Percentiles rank a stretch among this genome's conserved stretches.
Conservation (phyloP, 2,113 vertebrate species). For the Oxyura jamaicensis region DNA sequence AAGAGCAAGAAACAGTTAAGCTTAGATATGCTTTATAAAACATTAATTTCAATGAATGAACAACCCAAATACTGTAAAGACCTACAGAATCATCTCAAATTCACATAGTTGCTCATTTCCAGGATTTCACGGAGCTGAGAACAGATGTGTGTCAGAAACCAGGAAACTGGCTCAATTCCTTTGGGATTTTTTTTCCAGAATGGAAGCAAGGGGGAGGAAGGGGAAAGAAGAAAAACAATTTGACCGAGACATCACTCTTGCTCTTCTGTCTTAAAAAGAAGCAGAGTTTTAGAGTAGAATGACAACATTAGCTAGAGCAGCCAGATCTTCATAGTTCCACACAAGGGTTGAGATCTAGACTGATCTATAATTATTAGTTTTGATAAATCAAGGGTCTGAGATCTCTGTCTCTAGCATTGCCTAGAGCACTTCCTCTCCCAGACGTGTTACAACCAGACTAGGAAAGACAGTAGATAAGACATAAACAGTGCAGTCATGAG, state of each 20-base stretch:
- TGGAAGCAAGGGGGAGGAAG: constrained; percentile 20
- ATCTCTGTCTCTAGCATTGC: not conserved
- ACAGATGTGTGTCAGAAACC: constrained; percentile 57
- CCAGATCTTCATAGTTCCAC: not conserved
- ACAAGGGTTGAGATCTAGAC: not conserved
- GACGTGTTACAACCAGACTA: constrained; percentile 15
- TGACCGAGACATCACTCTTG: not conserved
- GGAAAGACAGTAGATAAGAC: not conserved
- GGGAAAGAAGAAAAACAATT: constrained; percentile 26
- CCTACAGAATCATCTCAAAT: constrained; percentile 62
- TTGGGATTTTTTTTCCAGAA: not conserved
- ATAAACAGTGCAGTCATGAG: not conserved
- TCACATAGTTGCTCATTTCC: constrained; percentile 53
- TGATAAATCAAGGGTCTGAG: constrained; percentile 6
- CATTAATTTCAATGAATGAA: constrained; percentile 33
- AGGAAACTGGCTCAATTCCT: constrained; percentile 38
- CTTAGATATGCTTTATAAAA: constrained; percentile 33
- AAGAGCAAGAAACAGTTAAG: constrained; percentile 57
- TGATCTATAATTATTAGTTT: not conserved
- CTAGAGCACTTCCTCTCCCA: constrained; percentile 25
- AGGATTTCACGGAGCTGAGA: constrained; percentile 61
- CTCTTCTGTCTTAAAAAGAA: not conserved
- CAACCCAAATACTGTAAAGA: constrained; percentile 44
- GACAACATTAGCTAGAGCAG: not conserved
- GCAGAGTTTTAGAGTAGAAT: not conserved